Evolutionary conservation across 2,113 vertebrate genomes (phyloP).

Genomic region (human): GRCh38 chr2:143424501-143425000

Average conservation of each 20-base stretch:
- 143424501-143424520: not conserved
- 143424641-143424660: not conserved
- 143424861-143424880: not conserved
- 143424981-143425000: not conserved
- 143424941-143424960: not conserved
- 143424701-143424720: not conserved
- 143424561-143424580: not conserved
- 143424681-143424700: not conserved
- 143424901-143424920: not conserved
- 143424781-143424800: not conserved
- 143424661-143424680: not conserved
- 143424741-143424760: not conserved
- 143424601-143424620: not conserved
- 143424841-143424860: not conserved
- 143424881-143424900: not conserved
- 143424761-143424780: conserved; percentile 19
- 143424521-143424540: not conserved
- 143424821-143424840: not conserved
- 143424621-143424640: not conserved
- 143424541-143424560: not conserved
- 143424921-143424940: not conserved
- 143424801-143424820: not conserved
- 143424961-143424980: not conserved
- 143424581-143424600: not conserved
- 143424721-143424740: not conserved